Evolutionary conservation across 1,140 invertebrate species (phyloP), one percentile per base, ranked within the genome.

Genomic region (Halesus radiatus): DNA sequence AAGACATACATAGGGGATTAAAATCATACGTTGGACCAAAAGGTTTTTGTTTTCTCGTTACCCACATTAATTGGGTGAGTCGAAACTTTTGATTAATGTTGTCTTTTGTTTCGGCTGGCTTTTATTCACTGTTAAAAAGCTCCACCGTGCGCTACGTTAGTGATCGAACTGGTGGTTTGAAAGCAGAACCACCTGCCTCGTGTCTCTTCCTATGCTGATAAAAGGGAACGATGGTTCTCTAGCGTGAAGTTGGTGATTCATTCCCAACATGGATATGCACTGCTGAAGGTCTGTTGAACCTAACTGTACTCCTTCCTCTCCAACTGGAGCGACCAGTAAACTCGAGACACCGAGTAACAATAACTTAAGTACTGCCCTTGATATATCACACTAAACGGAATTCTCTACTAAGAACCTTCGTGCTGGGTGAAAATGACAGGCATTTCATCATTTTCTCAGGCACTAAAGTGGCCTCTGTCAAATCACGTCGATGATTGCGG

Each of bases 201-300:
- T 8, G 20, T 60, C 52, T 75, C 54, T 45, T 45, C 54, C 53
- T 50, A 58, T 20, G 50, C 52, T 56, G 68, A 50, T 53, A 22
- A 53, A 16, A 13, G 54, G 53, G 53, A 75, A 29, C 13, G 76
- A 68, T 68, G 60, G 60, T 54, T 78, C 60, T 78, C 26, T 78
- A 66, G 76, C 76, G 76, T 78, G 45, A 53, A 78, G 76, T 16
- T 15, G 16, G 50, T 68, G 29, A 66, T 29, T 78, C 60, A 52
- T 78, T 83, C 81, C 81, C 81, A 83, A 80, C 72, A 78, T 83
- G 81, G 81, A 83, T 78, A 83, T 83, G 81, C 81, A 80, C 81
- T 74, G 81, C 64, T 83, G 81, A 70, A 80, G 79, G 81, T 78
- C 66, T 83, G 81, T 83, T 83, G 81, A 83, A 83, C 81, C 81